Evolutionary conservation across 2,888 invertebrate species (phyloP).

Genomic region (Podabrus alpinus): DNA sequence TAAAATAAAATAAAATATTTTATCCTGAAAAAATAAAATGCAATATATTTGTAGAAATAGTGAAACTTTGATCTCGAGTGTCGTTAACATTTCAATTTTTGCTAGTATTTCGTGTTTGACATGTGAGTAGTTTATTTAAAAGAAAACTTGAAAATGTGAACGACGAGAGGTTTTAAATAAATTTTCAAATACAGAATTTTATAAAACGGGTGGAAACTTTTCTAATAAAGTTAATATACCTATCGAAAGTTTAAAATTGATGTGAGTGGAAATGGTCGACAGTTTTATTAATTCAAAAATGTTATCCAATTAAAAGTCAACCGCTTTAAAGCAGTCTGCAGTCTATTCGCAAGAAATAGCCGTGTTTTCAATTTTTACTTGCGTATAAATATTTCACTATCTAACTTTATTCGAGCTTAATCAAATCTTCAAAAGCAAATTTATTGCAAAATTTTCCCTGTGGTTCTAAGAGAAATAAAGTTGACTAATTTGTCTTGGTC

Average conservation of each 20-base stretch:
- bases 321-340: not conserved
- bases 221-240: not conserved
- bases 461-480: not conserved
- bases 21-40: not conserved
- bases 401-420: not conserved
- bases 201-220: not conserved
- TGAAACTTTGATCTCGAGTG: not conserved
- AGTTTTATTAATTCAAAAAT: not conserved
- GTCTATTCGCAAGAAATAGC: not conserved
- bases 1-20: too few relatives aligned
- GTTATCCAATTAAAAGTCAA: not conserved
- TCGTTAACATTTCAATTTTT: not conserved
- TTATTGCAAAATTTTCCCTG: not conserved
- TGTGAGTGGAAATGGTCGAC: not conserved
- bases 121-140: not conserved
- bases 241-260: not conserved
- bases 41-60: not conserved
- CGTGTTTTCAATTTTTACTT: not conserved
- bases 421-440: not conserved
- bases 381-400: not conserved
- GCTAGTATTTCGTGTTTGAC: not conserved
- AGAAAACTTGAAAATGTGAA: not conserved
- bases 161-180: not conserved
- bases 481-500: not conserved
- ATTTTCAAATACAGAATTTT: not conserved